A percentile compares a stretch with the other conserved stretches of the same genome.
phyloP scores from a whole-genome alignment of 2,113 vertebrate genomes.

The Melierax canorus region DNA sequence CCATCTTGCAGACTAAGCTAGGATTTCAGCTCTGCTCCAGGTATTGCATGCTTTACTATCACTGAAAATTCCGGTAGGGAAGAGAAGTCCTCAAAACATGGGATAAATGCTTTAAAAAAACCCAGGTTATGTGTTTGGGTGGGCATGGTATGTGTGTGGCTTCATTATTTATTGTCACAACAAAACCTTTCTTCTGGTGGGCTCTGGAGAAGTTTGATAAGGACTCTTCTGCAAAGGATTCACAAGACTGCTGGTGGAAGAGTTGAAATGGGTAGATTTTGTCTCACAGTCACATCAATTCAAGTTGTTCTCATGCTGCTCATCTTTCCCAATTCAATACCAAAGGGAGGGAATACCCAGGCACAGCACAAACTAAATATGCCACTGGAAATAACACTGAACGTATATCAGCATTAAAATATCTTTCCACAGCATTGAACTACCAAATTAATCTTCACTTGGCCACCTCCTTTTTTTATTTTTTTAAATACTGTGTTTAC shows the following conservation, averaged over 20 bases:
- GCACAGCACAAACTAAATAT: not conserved
- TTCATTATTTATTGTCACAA: not conserved
- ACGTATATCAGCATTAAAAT: not conserved
- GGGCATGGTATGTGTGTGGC: not conserved
- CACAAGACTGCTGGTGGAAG: not conserved
- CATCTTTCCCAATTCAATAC: not conserved
- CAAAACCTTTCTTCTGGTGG: not conserved
- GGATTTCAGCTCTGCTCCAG: not conserved
- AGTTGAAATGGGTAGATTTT: not conserved
- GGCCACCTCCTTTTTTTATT: fast-evolving
- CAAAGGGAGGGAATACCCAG: not conserved
- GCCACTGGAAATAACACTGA: not conserved
- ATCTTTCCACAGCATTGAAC: not conserved
- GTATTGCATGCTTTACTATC: not conserved
- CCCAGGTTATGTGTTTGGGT: not conserved
- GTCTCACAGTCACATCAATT: not conserved
- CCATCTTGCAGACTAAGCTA: not conserved
- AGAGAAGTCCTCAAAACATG: not conserved
- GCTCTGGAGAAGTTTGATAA: not conserved
- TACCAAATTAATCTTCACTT: not conserved
- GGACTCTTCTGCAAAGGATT: not conserved
- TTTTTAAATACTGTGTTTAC: not conserved
- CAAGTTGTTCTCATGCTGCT: not conserved
- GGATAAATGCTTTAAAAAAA: not conserved
- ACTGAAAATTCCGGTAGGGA: not conserved